Evolutionary conservation across 2,797 vertebrate genomes (phyloP), one percentile per base, ranked within the genome.

Genomic region (Odontamblyopus lacepedii): DNA sequence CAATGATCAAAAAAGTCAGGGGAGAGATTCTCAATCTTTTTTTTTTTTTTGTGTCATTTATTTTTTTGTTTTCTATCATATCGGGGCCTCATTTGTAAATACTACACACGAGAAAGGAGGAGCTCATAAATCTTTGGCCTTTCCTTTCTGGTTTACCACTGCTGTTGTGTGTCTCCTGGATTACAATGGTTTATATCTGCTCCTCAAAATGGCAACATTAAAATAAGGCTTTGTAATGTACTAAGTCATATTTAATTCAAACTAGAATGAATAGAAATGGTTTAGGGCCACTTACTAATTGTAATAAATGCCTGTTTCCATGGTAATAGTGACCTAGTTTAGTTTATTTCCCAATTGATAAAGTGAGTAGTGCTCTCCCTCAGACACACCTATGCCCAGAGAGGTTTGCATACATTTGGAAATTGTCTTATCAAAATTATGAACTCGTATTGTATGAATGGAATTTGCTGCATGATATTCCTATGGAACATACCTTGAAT

Each of bases 31-130:
- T 16, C 69, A 78, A 75, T 79, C 23, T 23, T 23, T 23, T 23
- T 23, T 23, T 23, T 88, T 76, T 81, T 82, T 83, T 82, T 82
- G 69, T 72, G 77, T 72, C 38, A 59, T 78, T 50, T 63, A 84
- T 75, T 73, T 66, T 83, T 67, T 80, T 79, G 32, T 80, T 89
- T 83, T 86, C 64, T 77, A 70, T 86, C 64, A 73, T 69, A 78
- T 57, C 74, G 77, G 81, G 82, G 81, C 78, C 87, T 87, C 84
- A 78, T 86, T 89, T 76, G 76, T 79, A 77, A 82, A 83, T 26
- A 50, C n/a, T 30, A 16, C 0, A 30, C 55, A 61, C 53, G 27
- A 70, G 29, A 29, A 59, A 5, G 4, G 16, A 29, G 18, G 12
- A 30, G 29, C 29, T 71, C 61, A 19, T 71, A 56, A 15, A 23